Evolutionary conservation across 1,140 invertebrate genomes (phyloP).

Genomic region (Heliconius congener): DNA sequence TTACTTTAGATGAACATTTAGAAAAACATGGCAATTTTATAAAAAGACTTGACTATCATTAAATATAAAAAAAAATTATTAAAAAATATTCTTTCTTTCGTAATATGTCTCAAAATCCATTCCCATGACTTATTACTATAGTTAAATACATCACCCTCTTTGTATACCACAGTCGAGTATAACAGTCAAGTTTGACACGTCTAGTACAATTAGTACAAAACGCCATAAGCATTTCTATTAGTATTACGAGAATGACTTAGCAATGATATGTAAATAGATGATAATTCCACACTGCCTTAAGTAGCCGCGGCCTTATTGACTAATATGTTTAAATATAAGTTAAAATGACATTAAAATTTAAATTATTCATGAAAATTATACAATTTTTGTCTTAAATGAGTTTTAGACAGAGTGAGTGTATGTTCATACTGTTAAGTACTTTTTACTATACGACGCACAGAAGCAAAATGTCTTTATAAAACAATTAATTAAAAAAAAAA

Average conservation of each 20-base stretch:
- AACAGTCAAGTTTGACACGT: neutral
- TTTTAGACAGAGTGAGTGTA: too few species aligned
- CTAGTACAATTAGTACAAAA: neutral
- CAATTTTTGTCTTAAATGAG: too few species aligned
- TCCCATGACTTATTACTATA: too few species aligned
- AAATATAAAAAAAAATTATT: neutral
- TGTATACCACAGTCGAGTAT: neutral
- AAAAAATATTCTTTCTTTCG: neutral
- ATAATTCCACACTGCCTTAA: conserved; percentile 48
- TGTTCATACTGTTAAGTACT: too few species aligned
- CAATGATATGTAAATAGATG: conserved; percentile 44
- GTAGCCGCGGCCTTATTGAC: neutral
- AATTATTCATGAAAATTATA: too few species aligned
- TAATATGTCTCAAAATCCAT: neutral
- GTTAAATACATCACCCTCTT: neutral
- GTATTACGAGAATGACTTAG: conserved; percentile 15
- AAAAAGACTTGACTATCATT: neutral
- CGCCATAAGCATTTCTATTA: neutral
- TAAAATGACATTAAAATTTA: too few species aligned
- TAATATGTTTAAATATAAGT: neutral
- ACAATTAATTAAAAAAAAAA: too few species aligned
- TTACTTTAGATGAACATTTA: conserved; percentile 3
- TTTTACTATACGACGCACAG: too few species aligned
- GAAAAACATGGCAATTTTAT: neutral
- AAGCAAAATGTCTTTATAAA: too few species aligned